phyloP scores from a whole-genome alignment of 2,888 invertebrate species.

The Lasius platythorax region DNA sequence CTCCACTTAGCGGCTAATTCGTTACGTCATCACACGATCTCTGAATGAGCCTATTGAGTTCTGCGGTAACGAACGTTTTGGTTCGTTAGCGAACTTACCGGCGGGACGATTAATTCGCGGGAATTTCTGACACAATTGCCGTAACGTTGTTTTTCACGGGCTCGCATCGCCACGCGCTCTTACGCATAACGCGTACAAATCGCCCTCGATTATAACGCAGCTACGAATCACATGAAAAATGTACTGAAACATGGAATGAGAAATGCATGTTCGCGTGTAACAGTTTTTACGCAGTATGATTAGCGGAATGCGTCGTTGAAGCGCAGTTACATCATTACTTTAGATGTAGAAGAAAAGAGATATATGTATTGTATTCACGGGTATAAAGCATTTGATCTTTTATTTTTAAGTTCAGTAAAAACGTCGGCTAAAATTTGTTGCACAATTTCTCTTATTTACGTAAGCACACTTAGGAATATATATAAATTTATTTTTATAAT shows the following conservation, averaged over 20 bases:
- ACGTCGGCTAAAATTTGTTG: neutral
- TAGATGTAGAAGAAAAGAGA: neutral
- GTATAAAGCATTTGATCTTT: neutral
- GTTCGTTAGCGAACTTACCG: slow-evolving; percentile 54
- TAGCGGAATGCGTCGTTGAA: slow-evolving; percentile 29
- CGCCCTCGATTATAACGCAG: slow-evolving; percentile 35
- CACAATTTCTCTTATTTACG: neutral
- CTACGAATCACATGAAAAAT: slow-evolving; percentile 42
- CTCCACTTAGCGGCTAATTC: slow-evolving; percentile 52
- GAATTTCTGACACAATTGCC: slow-evolving; percentile 53
- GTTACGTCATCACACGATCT: slow-evolving; percentile 27
- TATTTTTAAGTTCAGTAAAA: neutral
- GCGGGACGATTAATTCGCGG: slow-evolving; percentile 42
- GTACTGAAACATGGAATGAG: slow-evolving; percentile 38
- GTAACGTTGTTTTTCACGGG: slow-evolving; percentile 28
- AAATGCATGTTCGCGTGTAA: slow-evolving; percentile 32
- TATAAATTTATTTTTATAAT: neutral
- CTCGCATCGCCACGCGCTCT: slow-evolving; percentile 29
- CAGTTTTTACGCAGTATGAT: slow-evolving; percentile 46
- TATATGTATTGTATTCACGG: neutral
- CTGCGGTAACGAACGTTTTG: slow-evolving; percentile 52
- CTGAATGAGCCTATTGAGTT: slow-evolving; percentile 41
- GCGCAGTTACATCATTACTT: slow-evolving; percentile 43
- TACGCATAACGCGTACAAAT: slow-evolving; percentile 29
- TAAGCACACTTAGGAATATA: neutral